phyloP scores from a whole-genome alignment of 2,888 invertebrate species.

The Argynnis bischoffii region DNA sequence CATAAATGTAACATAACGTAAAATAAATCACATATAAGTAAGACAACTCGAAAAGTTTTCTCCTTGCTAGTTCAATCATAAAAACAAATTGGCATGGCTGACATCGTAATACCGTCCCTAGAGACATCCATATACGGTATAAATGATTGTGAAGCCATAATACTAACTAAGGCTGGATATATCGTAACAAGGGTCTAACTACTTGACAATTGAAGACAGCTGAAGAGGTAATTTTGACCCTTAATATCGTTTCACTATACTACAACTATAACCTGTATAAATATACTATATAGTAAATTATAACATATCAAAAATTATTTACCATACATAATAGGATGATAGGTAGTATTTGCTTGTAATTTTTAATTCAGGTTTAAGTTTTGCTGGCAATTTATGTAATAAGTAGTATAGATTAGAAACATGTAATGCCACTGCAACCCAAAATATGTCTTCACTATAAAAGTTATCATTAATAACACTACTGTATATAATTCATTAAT shows the following conservation, averaged over 20 bases:
- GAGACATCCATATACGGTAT: conserved; percentile 47
- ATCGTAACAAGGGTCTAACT: conserved; percentile 56
- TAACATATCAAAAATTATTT: no score
- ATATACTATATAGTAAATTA: no score
- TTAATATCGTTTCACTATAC: conserved; percentile 20
- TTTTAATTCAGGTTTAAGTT: no score
- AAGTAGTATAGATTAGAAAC: no score
- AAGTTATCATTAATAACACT: no score
- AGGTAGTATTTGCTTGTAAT: no score
- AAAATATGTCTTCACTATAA: no score
- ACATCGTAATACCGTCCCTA: conserved; percentile 64
- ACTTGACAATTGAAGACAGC: conserved; percentile 40
- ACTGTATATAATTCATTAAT: no score
- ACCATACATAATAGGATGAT: no score
- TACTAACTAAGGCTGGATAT: conserved; percentile 55
- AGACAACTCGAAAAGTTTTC: conserved; percentile 31
- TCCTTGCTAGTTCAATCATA: conserved; percentile 48
- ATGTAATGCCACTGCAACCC: no score
- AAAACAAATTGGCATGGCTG: conserved; percentile 74
- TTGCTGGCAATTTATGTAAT: no score
- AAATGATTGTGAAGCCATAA: conserved; percentile 47
- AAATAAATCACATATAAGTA: conserved; percentile 14
- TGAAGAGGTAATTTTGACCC: conserved; percentile 37
- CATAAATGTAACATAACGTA: neutral
- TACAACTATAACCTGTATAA: no score